These are phyloP conservation scores for Pristionchus arcanus DNA, from an alignment of 2,888 invertebrate genomes.

Conservation along the genomic window DNA sequence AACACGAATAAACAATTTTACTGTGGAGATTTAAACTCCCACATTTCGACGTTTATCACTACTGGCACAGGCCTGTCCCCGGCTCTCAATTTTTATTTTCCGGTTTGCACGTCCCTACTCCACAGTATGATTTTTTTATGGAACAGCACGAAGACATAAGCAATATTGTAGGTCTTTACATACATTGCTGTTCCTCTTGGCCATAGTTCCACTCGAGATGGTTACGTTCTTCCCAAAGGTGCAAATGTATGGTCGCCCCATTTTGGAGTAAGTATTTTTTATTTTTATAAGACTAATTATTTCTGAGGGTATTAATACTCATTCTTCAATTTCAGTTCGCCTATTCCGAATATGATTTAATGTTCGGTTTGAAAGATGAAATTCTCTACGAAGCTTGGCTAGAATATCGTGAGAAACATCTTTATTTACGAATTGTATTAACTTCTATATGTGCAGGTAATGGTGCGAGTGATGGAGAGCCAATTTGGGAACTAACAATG, in stretches of 20 bases:
- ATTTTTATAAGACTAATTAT: not conserved
- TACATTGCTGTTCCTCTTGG: not conserved
- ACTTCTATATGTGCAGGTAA: not conserved
- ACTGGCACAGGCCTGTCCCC: too few relatives aligned
- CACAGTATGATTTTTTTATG: too few relatives aligned
- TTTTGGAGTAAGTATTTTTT: constrained; percentile 6
- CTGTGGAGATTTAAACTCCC: too few relatives aligned
- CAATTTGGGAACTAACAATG: not conserved
- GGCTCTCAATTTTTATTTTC: too few relatives aligned
- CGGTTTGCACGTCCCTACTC: too few relatives aligned
- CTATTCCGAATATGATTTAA: not conserved
- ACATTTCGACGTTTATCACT: too few relatives aligned
- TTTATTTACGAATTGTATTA: not conserved
- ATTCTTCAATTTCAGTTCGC: not conserved
- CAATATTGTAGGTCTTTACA: not conserved
- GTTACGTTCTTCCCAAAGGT: not conserved
- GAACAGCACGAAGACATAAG: not conserved
- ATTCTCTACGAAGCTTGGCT: constrained; percentile 36
- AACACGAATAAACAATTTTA: too few relatives aligned
- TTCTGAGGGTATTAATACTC: not conserved
- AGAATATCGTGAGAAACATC: not conserved
- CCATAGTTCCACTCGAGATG: not conserved
- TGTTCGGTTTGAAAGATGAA: not conserved
- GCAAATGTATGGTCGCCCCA: constrained; percentile 9
- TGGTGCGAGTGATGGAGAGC: not conserved